Base-by-base conservation (phyloP, 2,797 vertebrate species). In the Myoxocephalus aenaeus region DNA sequence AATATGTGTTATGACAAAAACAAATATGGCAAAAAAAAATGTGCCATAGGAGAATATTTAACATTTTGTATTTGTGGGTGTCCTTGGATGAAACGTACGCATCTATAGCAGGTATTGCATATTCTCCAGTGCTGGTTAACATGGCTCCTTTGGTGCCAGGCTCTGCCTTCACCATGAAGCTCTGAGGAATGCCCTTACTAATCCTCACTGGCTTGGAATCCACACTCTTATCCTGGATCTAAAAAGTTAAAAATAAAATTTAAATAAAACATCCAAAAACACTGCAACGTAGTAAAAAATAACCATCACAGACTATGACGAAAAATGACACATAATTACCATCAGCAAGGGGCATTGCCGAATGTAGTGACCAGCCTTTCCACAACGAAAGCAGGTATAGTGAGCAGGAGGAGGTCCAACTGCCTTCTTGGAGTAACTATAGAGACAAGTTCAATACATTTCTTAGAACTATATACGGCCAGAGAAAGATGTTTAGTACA, bases 161-260 rank as follows among this genome's bases (percentile, higher is more conserved):
- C 75, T 99, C 98, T 65, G 98, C 98, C 89, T 99, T 99, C 90
- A 98, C 97, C 98, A 99, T 99, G 87, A 99, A 99, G 91, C 98
- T 99, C 82, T 98, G 96, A n/a, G 98, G 98, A 85, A 99, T 99
- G 22, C 98, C 98, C 46, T 99, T 99, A 92, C 98, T 99, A 75
- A 97, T 99, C 91, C 97, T 97, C 65, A 99, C 98, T 84, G 96
- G 96, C 84, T 98, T 97, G 63, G 96, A 96, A 53, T 99, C 98
- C 70, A 97, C 96, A 83, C 95, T 97, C 92, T 99, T 98, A 91
- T 99, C 98, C 96, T 99, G 92, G 84, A 93, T 77, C 92, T 92
- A 29, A 54, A 75, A 62, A 29, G 12, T 40, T 5, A 9, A 51
- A 36, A 46, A 42, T 0, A 32, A 38, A 25, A 38, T 0, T 27